Evolutionary conservation across 2,113 vertebrate genomes (phyloP).

Genomic region (Malurus melanocephalus): DNA sequence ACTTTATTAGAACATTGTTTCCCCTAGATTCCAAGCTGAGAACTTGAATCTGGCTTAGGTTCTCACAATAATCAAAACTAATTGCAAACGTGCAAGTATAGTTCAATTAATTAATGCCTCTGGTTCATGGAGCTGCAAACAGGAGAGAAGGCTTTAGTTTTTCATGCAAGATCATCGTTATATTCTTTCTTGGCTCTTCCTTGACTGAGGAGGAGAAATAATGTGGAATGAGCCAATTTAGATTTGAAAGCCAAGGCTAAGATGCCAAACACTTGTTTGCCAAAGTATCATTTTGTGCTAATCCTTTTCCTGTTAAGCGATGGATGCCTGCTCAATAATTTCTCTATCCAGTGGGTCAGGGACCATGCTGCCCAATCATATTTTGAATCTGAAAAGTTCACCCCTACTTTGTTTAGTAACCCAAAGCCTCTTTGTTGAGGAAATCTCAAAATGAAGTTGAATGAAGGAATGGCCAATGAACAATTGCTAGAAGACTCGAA

Average conservation of each 20-base stretch:
- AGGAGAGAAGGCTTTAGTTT: background rate
- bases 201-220: background rate
- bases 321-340: background rate
- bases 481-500: background rate
- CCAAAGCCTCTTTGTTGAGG: background rate
- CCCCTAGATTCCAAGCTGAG: background rate
- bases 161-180: background rate
- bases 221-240: background rate
- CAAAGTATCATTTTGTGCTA: background rate
- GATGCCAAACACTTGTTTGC: background rate
- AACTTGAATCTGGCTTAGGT: background rate
- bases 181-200: background rate
- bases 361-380: fast-evolving
- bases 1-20: background rate
- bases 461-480: background rate
- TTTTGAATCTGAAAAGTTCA: background rate
- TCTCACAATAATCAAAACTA: background rate
- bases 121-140: background rate
- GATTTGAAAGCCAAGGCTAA: background rate
- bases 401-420: background rate
- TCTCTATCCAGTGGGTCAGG: background rate
- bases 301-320: background rate
- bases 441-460: background rate
- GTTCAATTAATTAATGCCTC: background rate
- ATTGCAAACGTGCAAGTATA: background rate